phyloP scores from a whole-genome alignment of 1,140 invertebrate genomes.

The Anadara kagoshimensis region DNA sequence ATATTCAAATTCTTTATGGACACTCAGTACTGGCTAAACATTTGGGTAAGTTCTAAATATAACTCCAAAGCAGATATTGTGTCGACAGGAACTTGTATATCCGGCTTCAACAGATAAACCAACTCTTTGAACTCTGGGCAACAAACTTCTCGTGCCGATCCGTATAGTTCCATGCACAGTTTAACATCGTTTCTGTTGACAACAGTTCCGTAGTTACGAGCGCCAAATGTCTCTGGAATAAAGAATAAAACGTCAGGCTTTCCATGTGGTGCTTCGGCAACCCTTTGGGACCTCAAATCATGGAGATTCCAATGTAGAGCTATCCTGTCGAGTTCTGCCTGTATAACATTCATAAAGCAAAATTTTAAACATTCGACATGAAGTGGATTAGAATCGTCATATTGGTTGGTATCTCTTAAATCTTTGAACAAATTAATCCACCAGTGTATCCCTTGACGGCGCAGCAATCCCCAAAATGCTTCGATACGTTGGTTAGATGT shows the following conservation, averaged over 20 bases:
- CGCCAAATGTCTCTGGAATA: slow-evolving; percentile 30
- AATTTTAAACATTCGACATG: slow-evolving; percentile 22
- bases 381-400: slow-evolving; percentile 14
- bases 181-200: slow-evolving; percentile 19
- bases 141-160: neutral
- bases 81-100: too few relatives aligned
- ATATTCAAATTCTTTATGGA: too few relatives aligned
- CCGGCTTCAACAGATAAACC: too few relatives aligned
- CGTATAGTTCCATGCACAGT: slow-evolving; percentile 16
- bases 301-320: neutral
- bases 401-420: slow-evolving; percentile 8
- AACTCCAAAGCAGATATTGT: too few relatives aligned
- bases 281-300: neutral
- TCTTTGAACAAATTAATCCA: slow-evolving; percentile 35
- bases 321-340: slow-evolving; percentile 1
- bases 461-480: slow-evolving; percentile 24
- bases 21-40: too few relatives aligned
- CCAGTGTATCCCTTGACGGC: slow-evolving; percentile 17
- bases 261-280: slow-evolving; percentile 10
- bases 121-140: neutral
- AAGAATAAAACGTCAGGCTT: slow-evolving; percentile 28
- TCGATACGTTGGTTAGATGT: slow-evolving; percentile 33
- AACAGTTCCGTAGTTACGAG: slow-evolving; percentile 12
- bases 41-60: too few relatives aligned
- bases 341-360: slow-evolving; percentile 1